Evolutionary conservation across 2,113 vertebrate species (phyloP).

Genomic region (Scalopus aquaticus): DNA sequence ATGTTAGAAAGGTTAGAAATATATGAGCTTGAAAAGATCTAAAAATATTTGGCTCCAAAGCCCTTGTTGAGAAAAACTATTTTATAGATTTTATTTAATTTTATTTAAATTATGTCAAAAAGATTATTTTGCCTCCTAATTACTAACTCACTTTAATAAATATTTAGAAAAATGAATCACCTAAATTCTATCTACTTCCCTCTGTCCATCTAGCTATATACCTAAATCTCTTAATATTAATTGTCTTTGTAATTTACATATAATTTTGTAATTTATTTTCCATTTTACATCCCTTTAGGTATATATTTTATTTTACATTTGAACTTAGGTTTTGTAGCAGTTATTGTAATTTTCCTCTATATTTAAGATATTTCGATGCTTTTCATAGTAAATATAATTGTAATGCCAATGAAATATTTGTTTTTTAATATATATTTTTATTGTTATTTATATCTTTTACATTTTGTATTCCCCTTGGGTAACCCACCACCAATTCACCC

Average conservation of each 20-base stretch:
- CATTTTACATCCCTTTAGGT: background rate
- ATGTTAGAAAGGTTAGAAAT: background rate
- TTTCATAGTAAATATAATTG: background rate
- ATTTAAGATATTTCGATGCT: background rate
- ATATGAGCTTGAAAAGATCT: background rate
- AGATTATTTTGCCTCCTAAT: background rate
- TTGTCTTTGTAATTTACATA: background rate
- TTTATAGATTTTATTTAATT: background rate
- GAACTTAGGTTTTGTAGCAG: background rate
- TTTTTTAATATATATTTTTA: too few relatives aligned
- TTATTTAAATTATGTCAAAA: background rate
- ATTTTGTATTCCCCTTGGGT: too few relatives aligned
- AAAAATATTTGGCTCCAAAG: background rate
- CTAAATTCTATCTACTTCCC: background rate
- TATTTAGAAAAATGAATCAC: background rate
- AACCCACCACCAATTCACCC: too few relatives aligned
- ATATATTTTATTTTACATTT: background rate
- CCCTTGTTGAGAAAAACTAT: background rate
- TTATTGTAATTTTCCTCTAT: background rate
- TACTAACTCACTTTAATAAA: background rate
- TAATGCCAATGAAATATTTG: background rate
- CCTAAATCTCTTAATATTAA: background rate
- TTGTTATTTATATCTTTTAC: too few relatives aligned
- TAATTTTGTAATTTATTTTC: background rate
- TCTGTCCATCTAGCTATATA: background rate